phyloP scores from a whole-genome alignment of 2,888 invertebrate species.

The Cotesia congregata region DNA sequence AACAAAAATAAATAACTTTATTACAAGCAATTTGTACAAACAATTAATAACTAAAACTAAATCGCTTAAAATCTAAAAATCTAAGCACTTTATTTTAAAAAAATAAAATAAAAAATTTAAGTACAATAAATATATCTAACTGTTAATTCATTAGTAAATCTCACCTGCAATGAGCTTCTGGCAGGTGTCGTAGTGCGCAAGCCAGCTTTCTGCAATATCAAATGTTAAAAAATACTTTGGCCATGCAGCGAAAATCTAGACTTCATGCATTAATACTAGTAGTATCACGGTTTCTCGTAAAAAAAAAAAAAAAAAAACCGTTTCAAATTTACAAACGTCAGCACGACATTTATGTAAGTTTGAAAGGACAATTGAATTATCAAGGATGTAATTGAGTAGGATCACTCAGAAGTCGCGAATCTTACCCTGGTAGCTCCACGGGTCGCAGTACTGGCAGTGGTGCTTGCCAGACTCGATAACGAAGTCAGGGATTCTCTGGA shows the following conservation, averaged over 20 bases:
- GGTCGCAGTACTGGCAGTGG: slow-evolving; percentile 63
- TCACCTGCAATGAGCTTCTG: slow-evolving; percentile 67
- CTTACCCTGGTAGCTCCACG: slow-evolving; percentile 82
- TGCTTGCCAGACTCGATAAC: slow-evolving; percentile 66
- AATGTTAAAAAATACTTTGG: slow-evolving; percentile 47
- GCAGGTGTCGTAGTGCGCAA: slow-evolving; percentile 63
- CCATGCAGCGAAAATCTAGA: slow-evolving; percentile 34
- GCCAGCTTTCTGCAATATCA: slow-evolving; percentile 64
- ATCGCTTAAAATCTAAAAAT: neutral
- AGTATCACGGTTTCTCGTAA: slow-evolving; percentile 20
- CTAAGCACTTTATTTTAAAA: neutral
- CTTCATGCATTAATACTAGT: slow-evolving; percentile 41
- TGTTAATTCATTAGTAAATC: slow-evolving; percentile 49
- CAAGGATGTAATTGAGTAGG: neutral
- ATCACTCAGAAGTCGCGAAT: slow-evolving; percentile 72
- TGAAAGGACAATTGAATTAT: neutral
- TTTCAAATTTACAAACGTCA: slow-evolving; percentile 3
- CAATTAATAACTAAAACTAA: slow-evolving; percentile 11
- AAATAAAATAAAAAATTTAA: neutral
- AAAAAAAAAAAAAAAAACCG: slow-evolving; percentile 15
- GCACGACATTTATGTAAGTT: neutral
- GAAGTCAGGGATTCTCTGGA: slow-evolving; percentile 89
- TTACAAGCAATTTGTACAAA: slow-evolving; percentile 21
- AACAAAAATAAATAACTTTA: slow-evolving; percentile 12
- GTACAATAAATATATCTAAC: neutral